Percentiles rank a stretch among this genome's conserved stretches.
Conservation (phyloP, 2,888 invertebrate genomes). For the Parnassius apollo region DNA sequence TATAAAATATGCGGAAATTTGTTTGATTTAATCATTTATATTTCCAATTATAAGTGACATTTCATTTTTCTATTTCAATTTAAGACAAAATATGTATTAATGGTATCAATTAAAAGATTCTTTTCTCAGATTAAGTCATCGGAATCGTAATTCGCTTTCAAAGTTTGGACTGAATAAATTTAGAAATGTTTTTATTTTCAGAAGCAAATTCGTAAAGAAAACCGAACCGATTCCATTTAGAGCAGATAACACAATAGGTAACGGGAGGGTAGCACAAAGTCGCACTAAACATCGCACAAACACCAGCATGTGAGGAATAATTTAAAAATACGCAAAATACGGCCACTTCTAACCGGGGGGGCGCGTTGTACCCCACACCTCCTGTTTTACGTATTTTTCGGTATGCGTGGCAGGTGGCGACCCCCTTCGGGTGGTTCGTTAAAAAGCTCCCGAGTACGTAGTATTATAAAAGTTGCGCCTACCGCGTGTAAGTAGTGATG, state of each 20-base stretch:
- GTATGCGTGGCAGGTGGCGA: slow-evolving; percentile 78
- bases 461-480: slow-evolving; percentile 82
- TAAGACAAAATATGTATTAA: no score
- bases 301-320: slow-evolving; percentile 74
- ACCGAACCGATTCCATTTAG: not conserved
- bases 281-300: slow-evolving; percentile 67
- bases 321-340: slow-evolving; percentile 81
- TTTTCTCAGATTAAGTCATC: not conserved
- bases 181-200: not conserved
- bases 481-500: slow-evolving; percentile 79
- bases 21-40: no score
- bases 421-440: slow-evolving; percentile 71
- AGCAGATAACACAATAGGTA: slow-evolving; percentile 27
- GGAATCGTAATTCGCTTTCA: not conserved
- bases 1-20: no score
- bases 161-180: not conserved
- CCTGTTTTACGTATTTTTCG: slow-evolving; percentile 78
- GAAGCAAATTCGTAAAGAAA: slow-evolving; percentile 15
- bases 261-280: slow-evolving; percentile 40
- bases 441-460: slow-evolving; percentile 80
- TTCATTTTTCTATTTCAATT: no score
- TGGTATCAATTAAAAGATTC: no score
- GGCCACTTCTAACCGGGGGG: slow-evolving; percentile 76
- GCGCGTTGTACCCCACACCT: slow-evolving; percentile 48
- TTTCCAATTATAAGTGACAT: no score